Evolutionary conservation across 1,140 invertebrate genomes (phyloP).

Genomic region (Drosophila willistoni): DNA sequence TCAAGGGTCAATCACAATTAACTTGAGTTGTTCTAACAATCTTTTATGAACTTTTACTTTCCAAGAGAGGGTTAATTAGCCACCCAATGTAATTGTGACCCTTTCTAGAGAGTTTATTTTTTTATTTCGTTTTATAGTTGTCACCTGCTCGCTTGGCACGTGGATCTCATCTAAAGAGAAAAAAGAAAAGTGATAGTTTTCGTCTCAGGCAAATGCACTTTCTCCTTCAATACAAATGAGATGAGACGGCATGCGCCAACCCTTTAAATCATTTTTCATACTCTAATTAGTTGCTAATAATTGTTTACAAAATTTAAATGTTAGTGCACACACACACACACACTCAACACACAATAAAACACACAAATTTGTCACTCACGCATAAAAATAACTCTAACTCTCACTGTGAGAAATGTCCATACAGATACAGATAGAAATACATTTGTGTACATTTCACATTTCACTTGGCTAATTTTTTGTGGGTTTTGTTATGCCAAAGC

Average conservation of each 20-base stretch:
- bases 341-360: neutral
- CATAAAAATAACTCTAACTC: slow-evolving; percentile 46
- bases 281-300: slow-evolving; percentile 72
- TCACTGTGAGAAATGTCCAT: slow-evolving; percentile 27
- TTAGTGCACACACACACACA: neutral
- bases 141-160: slow-evolving; percentile 32
- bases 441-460: slow-evolving; percentile 13
- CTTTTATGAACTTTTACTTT: slow-evolving; percentile 12
- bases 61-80: neutral
- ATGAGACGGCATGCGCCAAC: slow-evolving; percentile 8
- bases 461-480: slow-evolving; percentile 20
- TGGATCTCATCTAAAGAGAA: slow-evolving; percentile 44
- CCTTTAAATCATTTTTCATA: slow-evolving; percentile 33
- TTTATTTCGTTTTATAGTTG: neutral
- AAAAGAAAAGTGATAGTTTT: slow-evolving; percentile 51
- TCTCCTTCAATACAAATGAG: slow-evolving; percentile 55
- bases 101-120: slow-evolving; percentile 31
- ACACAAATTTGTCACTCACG: slow-evolving; percentile 70
- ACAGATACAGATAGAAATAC: slow-evolving; percentile 17
- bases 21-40: neutral
- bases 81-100: slow-evolving; percentile 7
- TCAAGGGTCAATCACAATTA: neutral
- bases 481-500: slow-evolving; percentile 3
- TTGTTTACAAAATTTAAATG: slow-evolving; percentile 58
- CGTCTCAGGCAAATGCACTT: slow-evolving; percentile 57